These are phyloP conservation scores for Catostomus latipinnis DNA, from an alignment of 2,797 vertebrate genomes.

Conservation along the genomic window DNA sequence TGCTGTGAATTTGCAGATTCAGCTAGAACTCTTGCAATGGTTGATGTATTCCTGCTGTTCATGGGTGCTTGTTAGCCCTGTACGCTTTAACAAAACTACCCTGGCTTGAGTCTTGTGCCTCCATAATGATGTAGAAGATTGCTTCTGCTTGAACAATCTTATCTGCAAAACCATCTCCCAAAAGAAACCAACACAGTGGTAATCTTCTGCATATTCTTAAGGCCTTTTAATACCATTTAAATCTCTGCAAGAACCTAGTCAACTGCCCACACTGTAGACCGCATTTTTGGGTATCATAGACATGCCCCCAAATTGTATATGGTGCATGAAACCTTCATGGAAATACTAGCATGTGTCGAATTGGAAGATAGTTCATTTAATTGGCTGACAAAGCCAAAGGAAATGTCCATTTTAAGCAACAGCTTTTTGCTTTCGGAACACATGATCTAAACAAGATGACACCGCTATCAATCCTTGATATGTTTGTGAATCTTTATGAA, in stretches of 20 bases:
- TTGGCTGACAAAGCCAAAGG: too few species aligned
- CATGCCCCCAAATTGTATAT: too few species aligned
- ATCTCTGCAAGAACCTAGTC: not conserved
- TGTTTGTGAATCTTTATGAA: too few species aligned
- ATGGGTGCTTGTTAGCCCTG: slow-evolving; percentile 39
- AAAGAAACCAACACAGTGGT: slow-evolving; percentile 48
- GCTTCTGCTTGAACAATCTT: slow-evolving; percentile 37
- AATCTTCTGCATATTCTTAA: slow-evolving; percentile 45
- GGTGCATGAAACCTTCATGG: too few species aligned
- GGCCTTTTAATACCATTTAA: slow-evolving; percentile 47
- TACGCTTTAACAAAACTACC: slow-evolving; percentile 21
- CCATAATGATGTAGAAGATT: slow-evolving; percentile 54
- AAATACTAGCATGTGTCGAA: too few species aligned
- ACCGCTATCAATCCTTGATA: too few species aligned
- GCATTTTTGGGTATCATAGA: too few species aligned
- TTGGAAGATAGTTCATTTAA: too few species aligned
- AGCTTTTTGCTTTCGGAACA: too few species aligned
- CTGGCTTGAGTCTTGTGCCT: slow-evolving; percentile 24
- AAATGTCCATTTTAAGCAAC: too few species aligned
- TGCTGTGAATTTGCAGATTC: slow-evolving; percentile 36
- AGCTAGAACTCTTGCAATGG: slow-evolving; percentile 26
- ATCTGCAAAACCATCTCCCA: slow-evolving; percentile 31
- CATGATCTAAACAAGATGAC: too few species aligned
- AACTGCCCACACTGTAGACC: too few species aligned
- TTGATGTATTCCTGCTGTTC: slow-evolving; percentile 44